Evolutionary conservation across 2,113 vertebrate genomes (phyloP).

Genomic region (Picathartes gymnocephalus): DNA sequence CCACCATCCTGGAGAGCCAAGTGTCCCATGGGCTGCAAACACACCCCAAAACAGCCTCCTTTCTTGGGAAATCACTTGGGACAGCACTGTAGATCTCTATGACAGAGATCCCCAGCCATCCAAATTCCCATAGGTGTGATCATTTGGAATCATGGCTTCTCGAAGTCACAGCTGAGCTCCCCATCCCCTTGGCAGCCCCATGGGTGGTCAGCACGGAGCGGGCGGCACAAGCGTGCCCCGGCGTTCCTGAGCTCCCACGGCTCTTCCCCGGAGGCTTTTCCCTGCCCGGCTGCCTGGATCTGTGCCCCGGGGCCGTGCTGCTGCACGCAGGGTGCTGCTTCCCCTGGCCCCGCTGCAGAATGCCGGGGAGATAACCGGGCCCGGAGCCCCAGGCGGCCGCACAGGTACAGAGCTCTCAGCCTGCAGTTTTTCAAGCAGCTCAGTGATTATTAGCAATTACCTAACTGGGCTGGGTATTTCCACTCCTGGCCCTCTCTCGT

Average conservation of each 20-base stretch:
- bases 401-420: not conserved
- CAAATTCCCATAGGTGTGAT: not conserved
- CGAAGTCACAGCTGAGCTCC: not conserved
- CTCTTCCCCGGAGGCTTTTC: not conserved
- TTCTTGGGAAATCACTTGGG: not conserved
- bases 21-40: not conserved
- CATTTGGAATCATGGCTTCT: not conserved
- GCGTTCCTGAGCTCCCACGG: not conserved
- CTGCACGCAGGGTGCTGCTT: not conserved
- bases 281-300: not conserved
- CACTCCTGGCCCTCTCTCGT: conserved; percentile 12
- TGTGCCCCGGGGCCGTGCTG: not conserved
- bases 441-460: conserved; percentile 43
- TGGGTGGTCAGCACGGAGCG: not conserved
- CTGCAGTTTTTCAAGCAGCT: not conserved
- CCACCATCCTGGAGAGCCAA: not conserved
- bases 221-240: not conserved
- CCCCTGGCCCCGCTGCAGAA: not conserved
- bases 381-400: conserved; percentile 10
- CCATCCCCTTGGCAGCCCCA: not conserved
- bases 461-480: conserved; percentile 31
- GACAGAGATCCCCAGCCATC: not conserved
- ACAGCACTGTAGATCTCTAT: not conserved
- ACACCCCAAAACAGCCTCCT: not conserved
- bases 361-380: not conserved